Percentiles rank a stretch among this genome's conserved stretches.
Conservation (phyloP, 53 echinoderm and acorn worm species). For the Luidia sarsii region DNA sequence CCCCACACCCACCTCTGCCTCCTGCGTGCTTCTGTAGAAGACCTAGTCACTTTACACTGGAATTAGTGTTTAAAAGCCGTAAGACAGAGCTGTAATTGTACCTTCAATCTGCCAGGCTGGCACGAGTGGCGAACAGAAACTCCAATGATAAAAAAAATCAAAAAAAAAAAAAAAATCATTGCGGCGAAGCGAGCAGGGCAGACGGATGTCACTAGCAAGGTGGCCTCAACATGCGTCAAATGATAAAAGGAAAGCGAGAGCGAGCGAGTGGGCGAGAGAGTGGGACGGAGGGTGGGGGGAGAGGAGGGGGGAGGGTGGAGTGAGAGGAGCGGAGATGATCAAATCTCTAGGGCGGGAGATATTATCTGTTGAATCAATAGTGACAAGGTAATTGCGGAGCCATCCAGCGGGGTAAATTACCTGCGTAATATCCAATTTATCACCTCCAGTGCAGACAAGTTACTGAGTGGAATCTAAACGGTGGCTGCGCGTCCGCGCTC, state of each 20-base stretch:
- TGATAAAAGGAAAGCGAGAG: not conserved
- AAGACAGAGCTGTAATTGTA: constrained; percentile 46
- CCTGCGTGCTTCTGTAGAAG: constrained; percentile 45
- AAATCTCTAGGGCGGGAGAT: constrained; percentile 34
- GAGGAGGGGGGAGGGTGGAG: no score
- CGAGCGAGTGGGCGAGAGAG: no score
- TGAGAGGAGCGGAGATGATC: not conserved
- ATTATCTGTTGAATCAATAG: constrained; percentile 46
- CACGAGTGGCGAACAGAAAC: not conserved
- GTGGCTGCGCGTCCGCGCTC: not conserved
- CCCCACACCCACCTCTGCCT: not conserved
- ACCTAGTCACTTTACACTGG: constrained; percentile 39
- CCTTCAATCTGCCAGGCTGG: constrained; percentile 43
- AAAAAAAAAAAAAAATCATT: not conserved
- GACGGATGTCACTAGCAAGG: constrained; percentile 40
- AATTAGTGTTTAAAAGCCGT: constrained; percentile 46
- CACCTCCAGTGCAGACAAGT: constrained; percentile 5
- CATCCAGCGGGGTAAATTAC: constrained; percentile 43
- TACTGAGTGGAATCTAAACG: not conserved
- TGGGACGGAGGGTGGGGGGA: no score
- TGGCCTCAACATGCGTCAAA: constrained; percentile 34
- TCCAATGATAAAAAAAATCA: not conserved
- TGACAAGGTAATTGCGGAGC: constrained; percentile 49
- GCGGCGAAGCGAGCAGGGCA: not conserved
- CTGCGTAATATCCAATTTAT: constrained; percentile 51